These are phyloP conservation scores for Crotalus tigris DNA, from an alignment of 2,113 vertebrate genomes.

Conservation along the genomic window DNA sequence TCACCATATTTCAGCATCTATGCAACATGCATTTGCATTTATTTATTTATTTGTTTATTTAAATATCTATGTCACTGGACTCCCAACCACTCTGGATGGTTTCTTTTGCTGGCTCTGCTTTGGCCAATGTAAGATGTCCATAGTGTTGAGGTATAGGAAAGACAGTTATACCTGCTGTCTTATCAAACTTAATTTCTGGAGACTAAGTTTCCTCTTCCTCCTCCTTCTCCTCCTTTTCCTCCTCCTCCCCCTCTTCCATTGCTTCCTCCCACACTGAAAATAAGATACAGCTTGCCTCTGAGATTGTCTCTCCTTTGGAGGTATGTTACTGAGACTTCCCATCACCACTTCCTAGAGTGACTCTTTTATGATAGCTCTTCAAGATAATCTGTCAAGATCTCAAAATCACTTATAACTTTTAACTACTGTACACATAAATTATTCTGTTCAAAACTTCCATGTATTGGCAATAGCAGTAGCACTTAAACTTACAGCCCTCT, in stretches of 20 bases:
- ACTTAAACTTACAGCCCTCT: background rate
- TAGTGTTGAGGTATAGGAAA: background rate
- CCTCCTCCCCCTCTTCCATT: background rate
- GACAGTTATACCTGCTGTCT: background rate
- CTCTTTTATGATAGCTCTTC: background rate
- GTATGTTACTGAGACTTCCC: background rate
- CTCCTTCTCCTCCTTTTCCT: background rate
- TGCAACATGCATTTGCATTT: background rate
- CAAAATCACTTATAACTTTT: background rate
- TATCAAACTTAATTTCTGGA: background rate
- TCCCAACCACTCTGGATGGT: background rate
- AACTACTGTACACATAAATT: background rate
- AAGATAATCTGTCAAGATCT: background rate
- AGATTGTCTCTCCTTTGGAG: background rate
- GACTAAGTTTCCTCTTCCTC: background rate
- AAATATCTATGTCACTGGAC: background rate
- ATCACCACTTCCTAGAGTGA: background rate
- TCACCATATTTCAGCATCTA: background rate
- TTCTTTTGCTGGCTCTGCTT: background rate
- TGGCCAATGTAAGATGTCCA: background rate
- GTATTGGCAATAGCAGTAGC: background rate
- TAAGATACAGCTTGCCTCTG: background rate
- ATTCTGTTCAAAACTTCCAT: background rate
- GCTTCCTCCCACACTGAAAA: background rate
- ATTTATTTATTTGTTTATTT: background rate